These are phyloP conservation scores for Electrona antarctica DNA, from an alignment of 2,113 vertebrate species.

Conservation along the genomic window DNA sequence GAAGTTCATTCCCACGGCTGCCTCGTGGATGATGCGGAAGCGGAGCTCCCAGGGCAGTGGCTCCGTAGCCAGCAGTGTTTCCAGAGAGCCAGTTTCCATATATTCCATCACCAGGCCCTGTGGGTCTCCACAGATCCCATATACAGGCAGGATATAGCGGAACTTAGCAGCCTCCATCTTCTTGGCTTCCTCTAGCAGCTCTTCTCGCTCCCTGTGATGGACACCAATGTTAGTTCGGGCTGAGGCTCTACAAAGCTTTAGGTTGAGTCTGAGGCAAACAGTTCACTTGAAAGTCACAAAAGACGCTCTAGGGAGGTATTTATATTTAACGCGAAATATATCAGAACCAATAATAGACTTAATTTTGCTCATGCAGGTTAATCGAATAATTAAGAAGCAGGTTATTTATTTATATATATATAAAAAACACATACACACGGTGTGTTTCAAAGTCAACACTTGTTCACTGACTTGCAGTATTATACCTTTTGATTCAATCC, in stretches of 20 bases:
- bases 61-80: slow-evolving; percentile 89
- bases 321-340: too few relatives aligned
- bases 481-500: slow-evolving; percentile 4
- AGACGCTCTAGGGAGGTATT: too few relatives aligned
- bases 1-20: slow-evolving; percentile 97
- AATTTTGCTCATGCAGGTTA: too few relatives aligned
- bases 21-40: slow-evolving; percentile 95
- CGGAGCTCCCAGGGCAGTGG: slow-evolving; percentile 93
- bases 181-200: slow-evolving; percentile 93
- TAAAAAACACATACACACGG: too few relatives aligned
- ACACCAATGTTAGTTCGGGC: neutral
- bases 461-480: slow-evolving; percentile 17
- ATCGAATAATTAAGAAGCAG: too few relatives aligned
- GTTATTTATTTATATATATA: too few relatives aligned
- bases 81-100: slow-evolving; percentile 96
- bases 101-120: slow-evolving; percentile 97
- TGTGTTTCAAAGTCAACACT: slow-evolving; percentile 1
- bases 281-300: too few relatives aligned
- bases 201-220: slow-evolving; percentile 86
- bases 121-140: slow-evolving; percentile 92
- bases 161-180: slow-evolving; percentile 99
- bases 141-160: slow-evolving; percentile 93
- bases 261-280: too few relatives aligned
- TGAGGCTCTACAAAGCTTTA: too few relatives aligned
- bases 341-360: too few relatives aligned